Base-by-base conservation (phyloP, 2,888 invertebrate species). In the Phorcus lineatus region DNA sequence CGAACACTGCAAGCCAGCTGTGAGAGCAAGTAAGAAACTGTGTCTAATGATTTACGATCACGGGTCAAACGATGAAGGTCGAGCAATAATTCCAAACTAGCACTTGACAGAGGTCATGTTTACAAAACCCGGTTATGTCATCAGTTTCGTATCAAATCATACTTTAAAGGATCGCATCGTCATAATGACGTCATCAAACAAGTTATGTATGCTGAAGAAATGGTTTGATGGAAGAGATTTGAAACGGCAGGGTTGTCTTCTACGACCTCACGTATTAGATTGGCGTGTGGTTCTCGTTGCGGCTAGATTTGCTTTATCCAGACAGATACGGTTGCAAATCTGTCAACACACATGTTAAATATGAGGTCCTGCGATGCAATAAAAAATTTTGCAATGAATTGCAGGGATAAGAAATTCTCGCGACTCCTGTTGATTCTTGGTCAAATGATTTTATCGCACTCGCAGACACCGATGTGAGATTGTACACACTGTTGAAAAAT, bases 341-440 rank as follows among this genome's bases (percentile, higher is more conserved):
- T 22, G 62, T 62, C 62, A 62, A 62, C 62, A 28, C 62, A 28
- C 62, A 28, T 62, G 62, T 62, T 62, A 62, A 62, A 62, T 62
- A 62, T 28, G 62, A 62, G 62, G 28, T 62, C 62, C 24, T 7
- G 62, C 62, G 62, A 62, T 24, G 47, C 47, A 47, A 47, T 47
- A 13, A 47, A 47, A 47, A 47, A 47, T 9, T 9, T 47, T 11
- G 47, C 47, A 47, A 47, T 6, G 47, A 47, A 47, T 6, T 47
- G 47, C 47, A 47, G 13, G 47, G 47, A 47, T 47, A 47, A 47
- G 47, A 47, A 13, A 13, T 47, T 47, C 47, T 13, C 13, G 47
- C 11, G 13, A 6, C 11, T 47, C 47, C 11, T 47, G 47, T 47
- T 47, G 47, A 47, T 13, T 47, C 47, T 47, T 47, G 47, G 47